phyloP scores from a whole-genome alignment of 1,140 invertebrate genomes.

The Tetramorium simillimum region DNA sequence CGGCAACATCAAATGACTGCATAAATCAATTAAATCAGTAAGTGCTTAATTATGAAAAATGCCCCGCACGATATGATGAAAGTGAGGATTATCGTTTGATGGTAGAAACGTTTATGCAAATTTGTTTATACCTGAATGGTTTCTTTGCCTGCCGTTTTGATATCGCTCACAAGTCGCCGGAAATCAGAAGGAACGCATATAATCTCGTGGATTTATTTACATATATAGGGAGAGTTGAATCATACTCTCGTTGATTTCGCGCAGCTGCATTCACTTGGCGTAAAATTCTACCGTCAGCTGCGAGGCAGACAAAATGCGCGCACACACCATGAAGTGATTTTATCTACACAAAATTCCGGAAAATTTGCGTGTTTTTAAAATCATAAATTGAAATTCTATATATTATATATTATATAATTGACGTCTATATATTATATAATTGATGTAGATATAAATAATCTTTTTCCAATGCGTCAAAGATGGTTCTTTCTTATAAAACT shows the following conservation, averaged over 20 bases:
- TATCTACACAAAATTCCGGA: background rate
- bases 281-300: conserved; percentile 17
- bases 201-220: background rate
- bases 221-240: background rate
- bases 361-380: background rate
- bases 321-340: background rate
- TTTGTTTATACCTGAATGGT: conserved; percentile 50
- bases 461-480: background rate
- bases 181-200: conserved; percentile 2
- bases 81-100: conserved; percentile 9
- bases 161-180: background rate
- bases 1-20: conserved; percentile 3
- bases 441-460: background rate
- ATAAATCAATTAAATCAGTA: conserved; percentile 20
- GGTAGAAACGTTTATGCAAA: conserved; percentile 46
- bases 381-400: background rate
- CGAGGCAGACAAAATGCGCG: background rate
- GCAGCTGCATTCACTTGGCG: conserved; percentile 8
- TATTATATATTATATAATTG: no score
- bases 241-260: background rate
- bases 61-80: background rate
- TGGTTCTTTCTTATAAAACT: background rate
- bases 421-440: no score
- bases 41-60: background rate
- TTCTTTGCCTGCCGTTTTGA: conserved; percentile 1